phyloP scores from a whole-genome alignment of 1,140 invertebrate species.

The Galendromus occidentalis region DNA sequence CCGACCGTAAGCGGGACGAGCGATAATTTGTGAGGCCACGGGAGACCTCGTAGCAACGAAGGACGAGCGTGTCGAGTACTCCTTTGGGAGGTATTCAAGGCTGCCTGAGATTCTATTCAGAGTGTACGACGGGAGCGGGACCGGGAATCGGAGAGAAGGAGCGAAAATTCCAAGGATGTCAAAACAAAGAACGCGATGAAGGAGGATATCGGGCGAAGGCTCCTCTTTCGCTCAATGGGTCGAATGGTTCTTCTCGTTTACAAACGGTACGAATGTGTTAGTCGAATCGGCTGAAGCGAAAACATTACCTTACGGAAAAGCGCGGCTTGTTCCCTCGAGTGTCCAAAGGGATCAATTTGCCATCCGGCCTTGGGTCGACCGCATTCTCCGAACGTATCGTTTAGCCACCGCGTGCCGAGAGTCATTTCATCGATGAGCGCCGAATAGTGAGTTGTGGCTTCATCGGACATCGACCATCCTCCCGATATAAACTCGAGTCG shows the following conservation, averaged over 20 bases:
- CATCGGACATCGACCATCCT: conserved; percentile 85
- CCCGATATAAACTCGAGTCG: conserved; percentile 66
- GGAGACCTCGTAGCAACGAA: too few relatives aligned
- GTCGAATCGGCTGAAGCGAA: background rate
- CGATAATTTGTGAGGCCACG: too few relatives aligned
- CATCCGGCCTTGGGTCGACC: conserved; percentile 36
- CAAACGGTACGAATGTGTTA: background rate
- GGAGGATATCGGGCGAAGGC: background rate
- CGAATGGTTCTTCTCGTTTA: background rate
- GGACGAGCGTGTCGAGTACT: too few relatives aligned
- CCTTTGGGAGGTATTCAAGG: background rate
- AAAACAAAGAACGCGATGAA: background rate
- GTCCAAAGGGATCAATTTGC: conserved; percentile 48
- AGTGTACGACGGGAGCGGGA: background rate
- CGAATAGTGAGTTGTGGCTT: conserved; percentile 74
- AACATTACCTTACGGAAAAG: conserved; percentile 32
- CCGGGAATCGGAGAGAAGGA: background rate
- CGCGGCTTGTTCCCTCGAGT: conserved; percentile 37
- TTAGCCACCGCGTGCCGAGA: conserved; percentile 34
- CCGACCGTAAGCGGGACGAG: too few relatives aligned
- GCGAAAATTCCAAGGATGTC: background rate
- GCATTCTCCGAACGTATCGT: conserved; percentile 38
- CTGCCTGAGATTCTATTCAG: background rate
- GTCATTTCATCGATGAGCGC: conserved; percentile 79
- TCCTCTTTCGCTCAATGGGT: background rate